Evolutionary conservation across 2,888 invertebrate species (phyloP).

Genomic region (Rhyacophila evoluta): DNA sequence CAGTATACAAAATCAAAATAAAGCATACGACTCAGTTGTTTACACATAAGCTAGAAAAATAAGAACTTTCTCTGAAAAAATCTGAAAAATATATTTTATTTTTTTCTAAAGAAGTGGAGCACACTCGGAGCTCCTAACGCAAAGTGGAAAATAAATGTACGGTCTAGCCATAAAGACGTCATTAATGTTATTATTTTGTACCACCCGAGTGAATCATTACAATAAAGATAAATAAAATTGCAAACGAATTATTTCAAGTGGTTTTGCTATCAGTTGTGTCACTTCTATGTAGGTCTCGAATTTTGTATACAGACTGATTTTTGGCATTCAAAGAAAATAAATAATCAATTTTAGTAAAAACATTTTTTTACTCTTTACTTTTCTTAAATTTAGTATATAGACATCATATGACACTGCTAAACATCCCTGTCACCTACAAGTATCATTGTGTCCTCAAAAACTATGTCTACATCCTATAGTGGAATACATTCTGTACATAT

Average conservation of each 20-base stretch:
- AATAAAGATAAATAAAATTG: constrained; percentile 22
- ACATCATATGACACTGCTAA: no score
- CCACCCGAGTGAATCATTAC: constrained; percentile 11
- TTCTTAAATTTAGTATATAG: no score
- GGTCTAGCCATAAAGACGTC: constrained; percentile 5
- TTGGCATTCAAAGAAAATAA: neutral
- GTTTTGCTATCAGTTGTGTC: neutral
- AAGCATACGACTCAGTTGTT: no score
- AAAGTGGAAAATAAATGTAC: neutral
- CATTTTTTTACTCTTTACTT: no score
- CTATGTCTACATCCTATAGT: no score
- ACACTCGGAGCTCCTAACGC: neutral
- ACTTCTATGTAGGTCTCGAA: neutral
- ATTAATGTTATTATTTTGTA: constrained; percentile 8
- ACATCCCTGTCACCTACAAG: no score
- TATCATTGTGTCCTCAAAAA: no score
- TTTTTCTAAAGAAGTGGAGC: neutral
- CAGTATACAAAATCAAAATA: no score
- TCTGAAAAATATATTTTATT: constrained; percentile 2
- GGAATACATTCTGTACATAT: no score
- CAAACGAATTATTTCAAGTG: neutral
- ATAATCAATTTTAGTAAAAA: no score
- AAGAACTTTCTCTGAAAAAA: neutral
- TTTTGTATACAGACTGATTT: neutral
- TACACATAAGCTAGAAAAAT: no score